phyloP scores from a whole-genome alignment of 2,113 vertebrate genomes.

The Alces alces region DNA sequence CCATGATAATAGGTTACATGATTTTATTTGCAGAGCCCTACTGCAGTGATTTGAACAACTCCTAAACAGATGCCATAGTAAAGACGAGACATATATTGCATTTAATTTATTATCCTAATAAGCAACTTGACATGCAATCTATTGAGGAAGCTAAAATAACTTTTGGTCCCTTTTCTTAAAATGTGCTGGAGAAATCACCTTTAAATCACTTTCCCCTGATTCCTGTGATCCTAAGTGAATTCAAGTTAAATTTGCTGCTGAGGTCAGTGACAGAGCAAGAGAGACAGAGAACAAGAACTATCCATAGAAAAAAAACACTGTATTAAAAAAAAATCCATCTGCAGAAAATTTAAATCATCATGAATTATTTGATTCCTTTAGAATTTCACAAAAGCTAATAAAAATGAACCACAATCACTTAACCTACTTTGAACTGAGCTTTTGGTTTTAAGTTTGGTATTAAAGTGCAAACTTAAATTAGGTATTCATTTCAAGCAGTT shows the following conservation, averaged over 20 bases:
- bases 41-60: slow-evolving; percentile 84
- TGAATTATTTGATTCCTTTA: slow-evolving; percentile 73
- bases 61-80: slow-evolving; percentile 79
- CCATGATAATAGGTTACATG: slow-evolving; percentile 76
- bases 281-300: slow-evolving; percentile 23
- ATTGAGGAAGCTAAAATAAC: slow-evolving; percentile 80
- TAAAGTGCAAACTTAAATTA: slow-evolving; percentile 81
- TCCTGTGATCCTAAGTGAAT: slow-evolving; percentile 80
- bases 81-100: slow-evolving; percentile 82
- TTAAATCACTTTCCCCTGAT: slow-evolving; percentile 72
- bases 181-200: slow-evolving; percentile 82
- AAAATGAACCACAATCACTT: slow-evolving; percentile 69
- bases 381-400: slow-evolving; percentile 71
- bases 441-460: slow-evolving; percentile 77
- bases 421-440: slow-evolving; percentile 66
- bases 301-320: slow-evolving; percentile 70
- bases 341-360: slow-evolving; percentile 72
- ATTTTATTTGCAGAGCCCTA: slow-evolving; percentile 81
- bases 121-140: slow-evolving; percentile 83
- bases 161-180: slow-evolving; percentile 84
- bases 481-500: slow-evolving; percentile 75
- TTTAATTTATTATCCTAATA: slow-evolving; percentile 80
- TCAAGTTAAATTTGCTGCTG: slow-evolving; percentile 74
- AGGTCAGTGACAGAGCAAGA: slow-evolving; percentile 63
- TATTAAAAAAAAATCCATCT: slow-evolving; percentile 55